Evolutionary conservation across 2,797 vertebrate species (phyloP).

Genomic region (Pseudochirops cupreus): DNA sequence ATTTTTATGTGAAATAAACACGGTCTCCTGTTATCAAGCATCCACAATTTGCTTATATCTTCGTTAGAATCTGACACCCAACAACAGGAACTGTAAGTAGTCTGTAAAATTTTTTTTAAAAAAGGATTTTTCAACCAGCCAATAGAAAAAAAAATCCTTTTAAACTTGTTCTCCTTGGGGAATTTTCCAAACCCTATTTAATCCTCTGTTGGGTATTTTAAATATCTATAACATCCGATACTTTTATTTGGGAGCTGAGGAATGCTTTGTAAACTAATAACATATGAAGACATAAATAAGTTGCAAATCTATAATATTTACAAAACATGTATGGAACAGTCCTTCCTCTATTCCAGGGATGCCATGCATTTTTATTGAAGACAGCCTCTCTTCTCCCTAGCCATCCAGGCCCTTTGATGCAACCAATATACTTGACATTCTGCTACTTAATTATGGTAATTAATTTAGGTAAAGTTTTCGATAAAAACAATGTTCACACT

Average conservation of each 20-base stretch:
- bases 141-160: constrained; percentile 80
- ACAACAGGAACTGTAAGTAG: constrained; percentile 78
- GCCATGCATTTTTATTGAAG: constrained; percentile 83
- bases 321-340: constrained; percentile 63
- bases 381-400: constrained; percentile 83
- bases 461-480: constrained; percentile 99
- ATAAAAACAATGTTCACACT: constrained; percentile 99
- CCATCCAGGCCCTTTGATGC: constrained; percentile 87
- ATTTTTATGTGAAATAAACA: constrained; percentile 79
- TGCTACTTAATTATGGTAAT: constrained; percentile 97
- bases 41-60: constrained; percentile 77
- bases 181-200: constrained; percentile 61
- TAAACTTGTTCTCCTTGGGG: constrained; percentile 65
- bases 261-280: constrained; percentile 33
- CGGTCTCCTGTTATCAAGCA: constrained; percentile 73
- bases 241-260: constrained; percentile 26
- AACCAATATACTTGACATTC: constrained; percentile 92
- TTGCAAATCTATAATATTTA: not conserved
- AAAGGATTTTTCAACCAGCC: constrained; percentile 75
- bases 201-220: constrained; percentile 54
- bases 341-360: constrained; percentile 74
- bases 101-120: constrained; percentile 77
- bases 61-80: constrained; percentile 78
- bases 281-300: constrained; percentile 21
- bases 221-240: constrained; percentile 25